Conservation (phyloP, 2,113 vertebrate genomes). For the Ginglymostoma cirratum region DNA sequence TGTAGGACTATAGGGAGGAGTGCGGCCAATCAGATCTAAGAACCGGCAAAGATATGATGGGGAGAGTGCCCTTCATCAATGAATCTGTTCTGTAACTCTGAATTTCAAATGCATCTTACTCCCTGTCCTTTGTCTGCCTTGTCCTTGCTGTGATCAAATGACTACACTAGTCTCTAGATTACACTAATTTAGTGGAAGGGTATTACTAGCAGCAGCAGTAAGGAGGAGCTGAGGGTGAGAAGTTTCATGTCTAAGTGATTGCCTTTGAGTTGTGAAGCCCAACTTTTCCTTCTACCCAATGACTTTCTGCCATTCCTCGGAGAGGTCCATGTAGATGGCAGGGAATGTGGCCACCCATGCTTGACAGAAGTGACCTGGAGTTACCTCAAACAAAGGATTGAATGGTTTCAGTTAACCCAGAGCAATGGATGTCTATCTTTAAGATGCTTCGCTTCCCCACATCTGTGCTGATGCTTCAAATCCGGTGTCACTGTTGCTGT, state of each 20-base stretch:
- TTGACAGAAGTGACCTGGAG: neutral
- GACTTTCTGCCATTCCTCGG: neutral
- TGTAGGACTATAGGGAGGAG: too few relatives aligned
- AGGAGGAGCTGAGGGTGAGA: neutral
- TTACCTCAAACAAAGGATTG: too few relatives aligned
- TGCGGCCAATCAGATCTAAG: too few relatives aligned
- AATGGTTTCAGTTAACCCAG: neutral
- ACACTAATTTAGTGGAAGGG: neutral
- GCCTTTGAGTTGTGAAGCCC: neutral
- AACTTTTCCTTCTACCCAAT: neutral
- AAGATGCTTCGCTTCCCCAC: neutral
- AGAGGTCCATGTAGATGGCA: neutral
- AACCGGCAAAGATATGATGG: too few relatives aligned
- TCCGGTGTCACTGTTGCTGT: neutral
- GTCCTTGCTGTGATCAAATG: neutral
- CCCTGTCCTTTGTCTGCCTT: neutral
- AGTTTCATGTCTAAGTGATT: neutral
- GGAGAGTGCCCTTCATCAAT: too few relatives aligned
- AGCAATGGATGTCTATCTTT: neutral
- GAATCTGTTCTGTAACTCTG: too few relatives aligned
- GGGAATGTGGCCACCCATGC: neutral
- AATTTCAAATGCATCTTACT: too few relatives aligned
- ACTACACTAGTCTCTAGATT: neutral
- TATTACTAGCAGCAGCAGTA: neutral
- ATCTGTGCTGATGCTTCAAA: neutral